phyloP scores from a whole-genome alignment of 1,140 invertebrate genomes.

The Anthonomus grandis region DNA sequence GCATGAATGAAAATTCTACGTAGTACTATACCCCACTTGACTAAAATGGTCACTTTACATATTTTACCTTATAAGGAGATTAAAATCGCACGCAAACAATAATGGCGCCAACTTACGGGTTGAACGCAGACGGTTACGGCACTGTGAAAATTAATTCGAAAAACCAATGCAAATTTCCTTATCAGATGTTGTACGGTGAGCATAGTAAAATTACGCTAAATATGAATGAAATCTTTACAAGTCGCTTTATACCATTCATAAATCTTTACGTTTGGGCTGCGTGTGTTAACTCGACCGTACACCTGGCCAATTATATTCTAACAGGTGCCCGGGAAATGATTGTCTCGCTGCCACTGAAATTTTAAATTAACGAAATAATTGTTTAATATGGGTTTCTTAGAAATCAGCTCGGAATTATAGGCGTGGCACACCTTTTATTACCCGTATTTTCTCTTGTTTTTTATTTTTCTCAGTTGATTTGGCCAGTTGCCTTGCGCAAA shows the following conservation, averaged over 20 bases:
- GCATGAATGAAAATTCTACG: too few species aligned
- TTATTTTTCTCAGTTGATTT: too few species aligned
- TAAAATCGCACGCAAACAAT: too few species aligned
- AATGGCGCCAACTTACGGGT: constrained; percentile 2
- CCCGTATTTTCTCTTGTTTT: too few species aligned
- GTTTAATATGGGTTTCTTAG: constrained; percentile 10
- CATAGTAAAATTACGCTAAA: constrained; percentile 29
- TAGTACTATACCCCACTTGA: too few species aligned
- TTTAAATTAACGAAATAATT: constrained; percentile 6
- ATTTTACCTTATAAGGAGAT: too few species aligned
- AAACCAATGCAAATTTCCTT: constrained; percentile 26
- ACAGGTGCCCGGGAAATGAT: constrained; percentile 29
- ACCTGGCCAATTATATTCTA: constrained; percentile 24
- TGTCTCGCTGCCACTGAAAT: constrained; percentile 18
- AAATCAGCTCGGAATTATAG: not conserved
- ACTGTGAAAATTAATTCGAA: constrained; percentile 14
- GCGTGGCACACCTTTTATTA: too few species aligned
- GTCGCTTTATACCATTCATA: constrained; percentile 33
- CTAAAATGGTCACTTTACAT: too few species aligned
- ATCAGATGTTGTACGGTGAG: constrained; percentile 27
- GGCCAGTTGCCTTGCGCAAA: too few species aligned
- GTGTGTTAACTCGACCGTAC: constrained; percentile 15
- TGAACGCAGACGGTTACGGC: constrained; percentile 6
- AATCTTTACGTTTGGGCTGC: constrained; percentile 29
- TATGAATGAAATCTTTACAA: constrained; percentile 38